Evolutionary conservation across 1,140 invertebrate species (phyloP), one percentile per base, ranked within the genome.

Genomic region (Ceratoteleas bidentatus): DNA sequence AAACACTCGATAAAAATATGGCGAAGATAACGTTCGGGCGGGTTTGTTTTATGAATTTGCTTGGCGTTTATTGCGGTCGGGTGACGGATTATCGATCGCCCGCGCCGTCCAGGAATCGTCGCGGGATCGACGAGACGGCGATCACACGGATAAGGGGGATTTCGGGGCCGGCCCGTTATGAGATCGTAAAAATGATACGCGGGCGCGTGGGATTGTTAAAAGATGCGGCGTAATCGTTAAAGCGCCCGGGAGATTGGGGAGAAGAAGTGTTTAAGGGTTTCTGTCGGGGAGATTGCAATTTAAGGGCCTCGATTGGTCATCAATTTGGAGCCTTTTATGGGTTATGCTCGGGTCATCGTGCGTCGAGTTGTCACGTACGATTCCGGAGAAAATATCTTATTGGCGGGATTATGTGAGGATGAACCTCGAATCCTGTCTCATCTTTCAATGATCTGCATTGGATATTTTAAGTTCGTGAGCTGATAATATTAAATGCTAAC

Each of bases 11-110:
- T 68, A 68, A 72, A 72, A 57, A 53, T 57, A 62, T 73, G 50
- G 14, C 58, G 50, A 73, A n/a, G n/a, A n/a, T n/a, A n/a, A n/a
- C n/a, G n/a, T n/a, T n/a, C n/a, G n/a, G n/a, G n/a, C n/a, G n/a
- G n/a, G n/a, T 73, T 73, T 73, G 69, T 73, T 73, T 73, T 73
- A 73, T 73, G 58, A 62, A 73, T 57, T 73, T 64, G 50, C 60
- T 64, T 64, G 34, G 60, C 32, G 56, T 61, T 73, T 70, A 70
- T 70, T 72, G 38, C 24, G 24, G 13, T 0, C 6, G 47, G 6
- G 36, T 61, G 38, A 61, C 62, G 34, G 49, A 58, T 58, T 75
- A 66, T 75, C 58, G 56, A 75, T 75, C 32, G 10, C n/a, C n/a
- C 33, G 36, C 6, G 24, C 24, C 4, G 24, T 1, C 1, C 24